A percentile compares a stretch with the other conserved stretches of the same genome.
Conservation (phyloP, 2,797 vertebrate species). For the Melanogrammus aeglefinus region DNA sequence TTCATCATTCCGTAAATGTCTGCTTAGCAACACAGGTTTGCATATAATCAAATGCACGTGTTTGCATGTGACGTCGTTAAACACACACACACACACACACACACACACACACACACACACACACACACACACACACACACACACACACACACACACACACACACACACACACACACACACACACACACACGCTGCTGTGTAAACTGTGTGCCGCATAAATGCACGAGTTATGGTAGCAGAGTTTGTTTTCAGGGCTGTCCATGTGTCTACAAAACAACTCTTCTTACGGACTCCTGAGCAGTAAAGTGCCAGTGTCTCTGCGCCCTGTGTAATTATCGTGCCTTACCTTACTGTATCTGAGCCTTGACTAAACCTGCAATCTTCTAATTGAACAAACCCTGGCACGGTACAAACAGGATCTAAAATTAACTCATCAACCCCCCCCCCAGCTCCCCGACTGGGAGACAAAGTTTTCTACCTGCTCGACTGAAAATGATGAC, state of each 20-base stretch:
- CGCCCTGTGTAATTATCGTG: neutral
- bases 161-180: neutral
- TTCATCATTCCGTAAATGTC: conserved; percentile 56
- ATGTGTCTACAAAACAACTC: conserved; percentile 3
- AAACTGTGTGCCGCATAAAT: neutral
- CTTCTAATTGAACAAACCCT: neutral
- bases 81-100: neutral
- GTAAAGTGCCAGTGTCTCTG: neutral
- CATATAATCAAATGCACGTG: neutral
- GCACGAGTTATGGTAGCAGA: too few relatives aligned
- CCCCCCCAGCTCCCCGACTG: too few relatives aligned
- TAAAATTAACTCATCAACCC: too few relatives aligned
- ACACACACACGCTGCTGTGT: neutral
- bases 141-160: neutral
- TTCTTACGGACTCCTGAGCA: neutral
- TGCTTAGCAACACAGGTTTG: conserved; percentile 19
- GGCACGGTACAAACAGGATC: too few relatives aligned
- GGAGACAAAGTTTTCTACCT: neutral
- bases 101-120: neutral
- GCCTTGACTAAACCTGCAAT: neutral
- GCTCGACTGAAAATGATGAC: neutral
- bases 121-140: neutral
- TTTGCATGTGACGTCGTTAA: neutral
- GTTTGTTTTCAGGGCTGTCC: neutral
- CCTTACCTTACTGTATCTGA: neutral